Evolutionary conservation across 92 coral and sea anemone genomes (phyloP).

Genomic region (Phenganax stokvisi): DNA sequence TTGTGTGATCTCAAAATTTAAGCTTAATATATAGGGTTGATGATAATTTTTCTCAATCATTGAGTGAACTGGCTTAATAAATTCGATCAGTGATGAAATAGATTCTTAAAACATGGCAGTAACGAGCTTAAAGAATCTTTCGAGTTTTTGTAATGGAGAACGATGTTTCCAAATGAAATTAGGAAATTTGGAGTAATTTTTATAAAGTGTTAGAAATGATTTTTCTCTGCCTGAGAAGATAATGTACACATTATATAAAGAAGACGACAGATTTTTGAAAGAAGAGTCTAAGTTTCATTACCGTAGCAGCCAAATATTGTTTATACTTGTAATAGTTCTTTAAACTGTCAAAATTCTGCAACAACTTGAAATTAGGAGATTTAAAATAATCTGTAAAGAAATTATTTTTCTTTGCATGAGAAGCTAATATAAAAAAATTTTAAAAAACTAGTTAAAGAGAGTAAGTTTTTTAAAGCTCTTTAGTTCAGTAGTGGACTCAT

Average conservation of each 20-base stretch:
- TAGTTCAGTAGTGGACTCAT: too few relatives aligned
- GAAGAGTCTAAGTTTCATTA: background rate
- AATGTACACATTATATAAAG: background rate
- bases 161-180: slow-evolving; percentile 28
- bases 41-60: slow-evolving; percentile 4
- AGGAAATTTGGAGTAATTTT: slow-evolving; percentile 10
- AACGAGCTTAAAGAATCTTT: slow-evolving; percentile 14
- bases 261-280: background rate
- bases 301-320: background rate
- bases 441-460: too few relatives aligned
- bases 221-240: background rate
- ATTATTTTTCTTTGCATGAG: too few relatives aligned
- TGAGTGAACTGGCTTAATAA: slow-evolving; percentile 23
- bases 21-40: slow-evolving; percentile 14
- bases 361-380: too few relatives aligned
- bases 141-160: slow-evolving; percentile 3
- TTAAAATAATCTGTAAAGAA: too few relatives aligned
- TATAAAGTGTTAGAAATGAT: background rate
- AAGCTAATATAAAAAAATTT: too few relatives aligned
- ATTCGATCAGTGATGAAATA: slow-evolving; percentile 36
- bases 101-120: slow-evolving; percentile 23
- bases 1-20: background rate
- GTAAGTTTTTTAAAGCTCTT: too few relatives aligned
- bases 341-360: too few relatives aligned
- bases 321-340: too few relatives aligned